Conservation (phyloP, 2,888 invertebrate genomes). For the Matsumyia berberina region DNA sequence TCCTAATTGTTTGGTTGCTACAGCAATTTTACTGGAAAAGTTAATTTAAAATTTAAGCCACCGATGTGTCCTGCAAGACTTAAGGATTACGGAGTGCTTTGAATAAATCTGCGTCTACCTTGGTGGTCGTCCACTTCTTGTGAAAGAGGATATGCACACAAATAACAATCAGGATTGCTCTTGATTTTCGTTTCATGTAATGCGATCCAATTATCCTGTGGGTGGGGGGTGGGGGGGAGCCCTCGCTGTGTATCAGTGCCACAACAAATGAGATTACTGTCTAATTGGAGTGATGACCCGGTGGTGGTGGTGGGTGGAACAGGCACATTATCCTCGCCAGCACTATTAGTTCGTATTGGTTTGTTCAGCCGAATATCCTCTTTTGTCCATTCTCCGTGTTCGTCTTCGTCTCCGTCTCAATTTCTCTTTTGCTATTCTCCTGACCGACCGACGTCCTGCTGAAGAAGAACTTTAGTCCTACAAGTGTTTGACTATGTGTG, state of each 20-base stretch:
- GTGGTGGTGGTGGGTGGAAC: neutral
- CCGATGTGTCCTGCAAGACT: constrained; percentile 39
- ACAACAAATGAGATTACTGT: constrained; percentile 65
- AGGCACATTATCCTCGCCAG: constrained; percentile 21
- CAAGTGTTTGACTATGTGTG: constrained; percentile 73
- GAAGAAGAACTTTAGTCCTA: constrained; percentile 55
- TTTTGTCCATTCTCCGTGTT: neutral
- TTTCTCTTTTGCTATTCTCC: neutral
- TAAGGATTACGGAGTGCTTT: constrained; percentile 7
- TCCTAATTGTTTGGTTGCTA: constrained; percentile 63
- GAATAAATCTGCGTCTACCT: constrained; percentile 17
- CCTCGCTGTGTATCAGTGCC: constrained; percentile 42
- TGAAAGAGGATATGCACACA: constrained; percentile 8
- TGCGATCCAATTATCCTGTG: constrained; percentile 47
- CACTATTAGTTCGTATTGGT: constrained; percentile 16
- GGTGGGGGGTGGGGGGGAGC: constrained; percentile 9
- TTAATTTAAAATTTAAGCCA: constrained; percentile 60
- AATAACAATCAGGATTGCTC: constrained; percentile 25
- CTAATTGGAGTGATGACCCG: constrained; percentile 52
- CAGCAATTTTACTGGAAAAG: constrained; percentile 62
- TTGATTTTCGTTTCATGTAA: constrained; percentile 40
- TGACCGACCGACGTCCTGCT: constrained; percentile 10
- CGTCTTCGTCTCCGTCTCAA: no score
- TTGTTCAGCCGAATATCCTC: constrained; percentile 9
- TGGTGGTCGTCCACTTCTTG: constrained; percentile 5